phyloP scores from a whole-genome alignment of 2,113 vertebrate species.

The Copsychus sechellarum region DNA sequence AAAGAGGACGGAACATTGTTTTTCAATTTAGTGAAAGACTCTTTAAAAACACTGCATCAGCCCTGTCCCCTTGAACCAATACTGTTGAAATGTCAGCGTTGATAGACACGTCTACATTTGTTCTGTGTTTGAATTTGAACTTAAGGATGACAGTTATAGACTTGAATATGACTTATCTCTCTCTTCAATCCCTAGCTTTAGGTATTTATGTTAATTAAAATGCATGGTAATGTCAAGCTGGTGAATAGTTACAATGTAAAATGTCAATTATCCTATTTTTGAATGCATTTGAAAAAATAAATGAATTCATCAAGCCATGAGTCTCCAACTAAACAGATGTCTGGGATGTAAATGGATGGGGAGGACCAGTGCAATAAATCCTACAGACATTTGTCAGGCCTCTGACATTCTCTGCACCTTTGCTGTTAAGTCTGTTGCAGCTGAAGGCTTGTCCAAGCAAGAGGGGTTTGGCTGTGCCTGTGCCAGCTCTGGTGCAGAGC shows the following conservation, averaged over 20 bases:
- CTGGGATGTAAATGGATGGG: not conserved
- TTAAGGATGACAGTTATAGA: not conserved
- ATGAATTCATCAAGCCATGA: not conserved
- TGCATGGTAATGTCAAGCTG: not conserved
- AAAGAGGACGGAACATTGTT: not conserved
- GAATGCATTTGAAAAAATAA: conserved; percentile 16
- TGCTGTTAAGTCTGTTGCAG: not conserved
- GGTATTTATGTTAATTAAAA: conserved; percentile 21
- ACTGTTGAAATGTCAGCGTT: not conserved
- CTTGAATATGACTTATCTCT: not conserved
- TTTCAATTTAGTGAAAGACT: not conserved
- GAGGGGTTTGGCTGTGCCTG: not conserved
- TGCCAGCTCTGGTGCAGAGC: not conserved
- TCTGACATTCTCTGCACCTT: not conserved
- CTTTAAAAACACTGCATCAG: not conserved
- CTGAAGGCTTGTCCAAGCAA: not conserved
- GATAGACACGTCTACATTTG: not conserved
- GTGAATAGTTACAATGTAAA: conserved; percentile 8
- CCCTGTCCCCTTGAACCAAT: not conserved
- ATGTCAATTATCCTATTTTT: conserved; percentile 49
- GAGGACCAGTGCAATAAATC: not conserved
- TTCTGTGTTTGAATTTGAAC: not conserved
- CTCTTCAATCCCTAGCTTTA: not conserved
- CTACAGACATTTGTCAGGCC: not conserved
- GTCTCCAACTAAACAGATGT: conserved; percentile 1